These are phyloP conservation scores for Synanthedon myopaeformis DNA, from an alignment of 2,888 invertebrate genomes.

Conservation along the genomic window DNA sequence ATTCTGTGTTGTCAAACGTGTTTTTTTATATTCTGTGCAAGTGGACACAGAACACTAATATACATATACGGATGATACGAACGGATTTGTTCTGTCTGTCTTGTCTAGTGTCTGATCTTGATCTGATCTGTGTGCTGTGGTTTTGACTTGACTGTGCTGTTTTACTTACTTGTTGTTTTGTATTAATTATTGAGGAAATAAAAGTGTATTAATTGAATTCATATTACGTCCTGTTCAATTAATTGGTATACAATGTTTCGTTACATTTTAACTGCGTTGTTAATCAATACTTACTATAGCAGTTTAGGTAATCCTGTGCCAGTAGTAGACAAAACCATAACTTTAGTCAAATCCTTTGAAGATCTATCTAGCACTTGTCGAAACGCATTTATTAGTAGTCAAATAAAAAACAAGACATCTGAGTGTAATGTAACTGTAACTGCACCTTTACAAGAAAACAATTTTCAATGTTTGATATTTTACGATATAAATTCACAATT, in stretches of 20 bases:
- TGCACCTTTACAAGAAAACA: slow-evolving; percentile 20
- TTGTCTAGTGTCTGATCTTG: too few species aligned
- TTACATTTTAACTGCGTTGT: slow-evolving; percentile 30
- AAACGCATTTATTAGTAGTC: slow-evolving; percentile 28
- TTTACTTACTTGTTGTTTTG: too few species aligned
- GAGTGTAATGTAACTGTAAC: slow-evolving; percentile 26
- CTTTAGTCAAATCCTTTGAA: slow-evolving; percentile 12
- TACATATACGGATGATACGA: too few species aligned
- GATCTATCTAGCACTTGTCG: slow-evolving; percentile 31
- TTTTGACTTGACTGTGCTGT: too few species aligned
- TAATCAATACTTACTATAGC: slow-evolving; percentile 34
- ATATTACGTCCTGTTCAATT: too few species aligned
- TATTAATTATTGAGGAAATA: too few species aligned
- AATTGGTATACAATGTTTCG: slow-evolving; percentile 26
- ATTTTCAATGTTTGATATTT: slow-evolving; percentile 46
- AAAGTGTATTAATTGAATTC: too few species aligned
- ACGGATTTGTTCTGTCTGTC: too few species aligned
- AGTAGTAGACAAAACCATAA: slow-evolving; percentile 9
- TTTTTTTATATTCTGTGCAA: too few species aligned
- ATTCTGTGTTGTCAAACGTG: too few species aligned
- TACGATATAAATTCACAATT: slow-evolving; percentile 50
- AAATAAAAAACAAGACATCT: slow-evolving; percentile 25
- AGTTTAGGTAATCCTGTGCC: slow-evolving; percentile 35
- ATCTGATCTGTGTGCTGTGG: too few species aligned
- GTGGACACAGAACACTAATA: too few species aligned